These are phyloP conservation scores for Galleria mellonella DNA, from an alignment of 1,140 invertebrate genomes.

Conservation along the genomic window DNA sequence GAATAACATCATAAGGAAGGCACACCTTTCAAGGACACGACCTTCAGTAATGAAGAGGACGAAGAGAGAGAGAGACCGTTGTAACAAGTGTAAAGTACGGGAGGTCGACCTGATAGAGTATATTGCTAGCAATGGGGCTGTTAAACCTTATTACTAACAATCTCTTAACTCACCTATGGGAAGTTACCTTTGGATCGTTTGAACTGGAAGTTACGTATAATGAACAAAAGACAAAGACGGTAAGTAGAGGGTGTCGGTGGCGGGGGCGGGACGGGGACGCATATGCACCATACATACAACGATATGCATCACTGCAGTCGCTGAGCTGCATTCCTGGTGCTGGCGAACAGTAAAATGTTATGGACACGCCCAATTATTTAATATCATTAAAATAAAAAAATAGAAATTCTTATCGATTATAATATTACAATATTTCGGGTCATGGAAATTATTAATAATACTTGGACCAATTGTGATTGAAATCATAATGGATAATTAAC, in stretches of 20 bases:
- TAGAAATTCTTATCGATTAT: neutral
- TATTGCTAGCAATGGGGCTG: too few species aligned
- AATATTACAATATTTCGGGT: neutral
- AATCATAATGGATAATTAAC: too few species aligned
- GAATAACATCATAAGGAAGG: too few species aligned
- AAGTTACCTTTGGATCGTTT: conserved; percentile 1
- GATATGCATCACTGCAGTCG: conserved; percentile 65
- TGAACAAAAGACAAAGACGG: conserved; percentile 46
- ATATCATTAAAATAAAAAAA: neutral
- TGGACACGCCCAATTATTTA: conserved; percentile 20
- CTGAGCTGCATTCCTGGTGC: conserved; percentile 51
- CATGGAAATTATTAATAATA: neutral
- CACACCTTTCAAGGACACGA: too few species aligned
- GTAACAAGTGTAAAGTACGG: too few species aligned
- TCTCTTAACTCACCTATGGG: too few species aligned
- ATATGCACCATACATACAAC: conserved; percentile 41
- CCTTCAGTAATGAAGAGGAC: too few species aligned
- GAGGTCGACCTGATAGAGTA: too few species aligned
- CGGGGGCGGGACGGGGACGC: conserved; percentile 14
- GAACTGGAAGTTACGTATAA: conserved; percentile 12
- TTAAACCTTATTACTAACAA: too few species aligned
- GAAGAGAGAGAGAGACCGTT: too few species aligned
- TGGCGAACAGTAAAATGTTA: conserved; percentile 17
- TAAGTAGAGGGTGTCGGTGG: conserved; percentile 13
- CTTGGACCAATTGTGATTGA: neutral